A percentile compares a stretch with the other conserved stretches of the same genome.
These are phyloP conservation scores for Andricus curvator DNA, from an alignment of 2,888 invertebrate species.

Conservation along the genomic window DNA sequence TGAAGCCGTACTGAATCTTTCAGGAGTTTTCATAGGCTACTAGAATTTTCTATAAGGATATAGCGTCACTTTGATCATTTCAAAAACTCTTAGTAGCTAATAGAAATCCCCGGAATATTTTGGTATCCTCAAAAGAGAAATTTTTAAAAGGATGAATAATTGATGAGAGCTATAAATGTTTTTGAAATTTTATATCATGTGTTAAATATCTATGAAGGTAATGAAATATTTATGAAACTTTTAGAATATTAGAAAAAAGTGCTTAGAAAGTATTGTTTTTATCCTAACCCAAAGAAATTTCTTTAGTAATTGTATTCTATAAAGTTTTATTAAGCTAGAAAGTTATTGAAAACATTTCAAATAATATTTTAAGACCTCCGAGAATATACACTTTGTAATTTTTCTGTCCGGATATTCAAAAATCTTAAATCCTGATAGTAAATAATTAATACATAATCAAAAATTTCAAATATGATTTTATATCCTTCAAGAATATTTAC, in stretches of 20 bases:
- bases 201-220: background rate
- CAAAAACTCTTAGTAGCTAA: background rate
- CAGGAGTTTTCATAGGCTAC: conserved; percentile 19
- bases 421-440: no score
- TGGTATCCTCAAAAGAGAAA: background rate
- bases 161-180: background rate
- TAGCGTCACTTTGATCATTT: conserved; percentile 19
- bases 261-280: no score
- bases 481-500: no score
- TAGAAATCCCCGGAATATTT: background rate
- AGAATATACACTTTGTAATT: no score
- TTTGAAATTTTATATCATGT: background rate
- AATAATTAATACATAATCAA: no score
- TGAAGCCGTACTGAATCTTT: conserved; percentile 24
- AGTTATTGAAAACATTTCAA: background rate
- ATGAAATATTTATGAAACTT: no score
- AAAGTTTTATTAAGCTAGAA: background rate
- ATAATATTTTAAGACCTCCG: background rate
- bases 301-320: background rate
- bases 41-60: conserved; percentile 2
- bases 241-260: no score
- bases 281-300: background rate
- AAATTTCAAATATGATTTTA: no score
- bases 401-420: no score
- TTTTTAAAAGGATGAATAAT: background rate